Evolutionary conservation across 2,888 invertebrate species (phyloP), one percentile per base, ranked within the genome.

Genomic region (Euphydryas editha): DNA sequence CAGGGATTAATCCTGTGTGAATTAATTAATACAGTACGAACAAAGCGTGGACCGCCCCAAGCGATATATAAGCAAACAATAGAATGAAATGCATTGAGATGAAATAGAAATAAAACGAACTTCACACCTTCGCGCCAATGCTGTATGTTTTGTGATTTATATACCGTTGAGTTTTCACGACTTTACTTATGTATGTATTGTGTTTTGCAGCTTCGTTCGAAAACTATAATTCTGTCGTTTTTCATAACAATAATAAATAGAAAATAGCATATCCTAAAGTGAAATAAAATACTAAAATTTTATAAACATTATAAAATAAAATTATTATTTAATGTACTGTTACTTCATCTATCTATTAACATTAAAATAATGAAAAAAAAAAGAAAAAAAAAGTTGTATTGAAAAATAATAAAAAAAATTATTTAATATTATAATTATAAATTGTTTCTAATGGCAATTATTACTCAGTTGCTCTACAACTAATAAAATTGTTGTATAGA

Each of bases 1-100:
- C 62, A 15, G 24, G 68, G 69, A 73, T 75, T 70, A 72, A 67
- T 62, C 59, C 60, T 51, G 37, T 49, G 59, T 66, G 68, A 70
- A 71, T 75, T 73, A 75, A 75, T 75, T 75, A 75, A 74, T 73
- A 70, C 71, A 72, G 60, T 69, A 62, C 64, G 59, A 74, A 75
- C 76, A 76, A 76, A 72, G 67, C 68, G 49, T 18, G 62, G 59
- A 62, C 62, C 69, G 73, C 73, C 72, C 68, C 60, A 15, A 44
- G 67, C 68, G 65, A 68, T 70, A 65, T 62, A 65, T 66, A 64
- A 66, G 59, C 49, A 65, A 57, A 74, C 74, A 74, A 74, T 70
- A 58, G 70, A 42, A 44, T 42, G 64, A 62, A 51, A 64, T 72
- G 68, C 72, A 68, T 60, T 59, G 60, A 63, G 58, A 63, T 59